These are phyloP conservation scores for Hoplodrina blanda DNA, from an alignment of 2,888 invertebrate species.

Conservation along the genomic window DNA sequence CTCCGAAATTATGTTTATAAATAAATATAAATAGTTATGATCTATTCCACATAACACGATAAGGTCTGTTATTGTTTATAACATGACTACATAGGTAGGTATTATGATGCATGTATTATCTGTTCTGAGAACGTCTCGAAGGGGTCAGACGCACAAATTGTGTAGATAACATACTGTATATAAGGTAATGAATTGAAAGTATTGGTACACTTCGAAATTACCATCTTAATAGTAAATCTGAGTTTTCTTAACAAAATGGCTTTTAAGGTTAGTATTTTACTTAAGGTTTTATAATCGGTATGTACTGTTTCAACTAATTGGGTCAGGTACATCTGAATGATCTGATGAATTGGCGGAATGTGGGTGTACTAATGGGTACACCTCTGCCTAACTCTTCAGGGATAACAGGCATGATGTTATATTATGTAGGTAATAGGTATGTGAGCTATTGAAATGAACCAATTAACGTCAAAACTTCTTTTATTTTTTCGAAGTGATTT, in stretches of 20 bases:
- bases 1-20: conserved; percentile 14
- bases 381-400: too few relatives aligned
- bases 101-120: neutral
- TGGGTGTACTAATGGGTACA: too few relatives aligned
- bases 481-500: too few relatives aligned
- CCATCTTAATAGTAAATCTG: neutral
- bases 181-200: conserved; percentile 29
- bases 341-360: too few relatives aligned
- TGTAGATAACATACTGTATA: conserved; percentile 49
- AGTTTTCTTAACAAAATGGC: conserved; percentile 42
- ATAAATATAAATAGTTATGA: conserved; percentile 10
- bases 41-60: conserved; percentile 18
- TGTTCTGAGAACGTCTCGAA: conserved; percentile 36
- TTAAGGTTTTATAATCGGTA: neutral
- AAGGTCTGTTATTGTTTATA: conserved; percentile 44
- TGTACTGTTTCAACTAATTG: too few relatives aligned
- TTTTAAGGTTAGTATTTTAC: conserved; percentile 52
- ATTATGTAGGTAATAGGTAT: too few relatives aligned
- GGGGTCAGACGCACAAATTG: conserved; percentile 46
- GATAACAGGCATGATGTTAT: too few relatives aligned
- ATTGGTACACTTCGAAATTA: neutral
- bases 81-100: neutral
- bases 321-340: too few relatives aligned
- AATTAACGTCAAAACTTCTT: too few relatives aligned
- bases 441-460: too few relatives aligned